Evolutionary conservation across 2,888 invertebrate species (phyloP), one percentile per base, ranked within the genome.

Genomic region (Bombylius discolor): DNA sequence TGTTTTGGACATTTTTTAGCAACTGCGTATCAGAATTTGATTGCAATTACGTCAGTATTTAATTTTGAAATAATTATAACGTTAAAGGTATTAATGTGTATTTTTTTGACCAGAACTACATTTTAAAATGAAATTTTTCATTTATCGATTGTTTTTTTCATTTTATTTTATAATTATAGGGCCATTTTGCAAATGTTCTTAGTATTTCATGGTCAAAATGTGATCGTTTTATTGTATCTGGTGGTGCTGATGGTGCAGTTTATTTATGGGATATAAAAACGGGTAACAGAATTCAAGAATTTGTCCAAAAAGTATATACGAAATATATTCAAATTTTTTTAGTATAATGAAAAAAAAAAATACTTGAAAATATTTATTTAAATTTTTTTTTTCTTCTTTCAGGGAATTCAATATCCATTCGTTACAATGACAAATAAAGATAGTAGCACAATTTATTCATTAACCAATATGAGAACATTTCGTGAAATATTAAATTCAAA

Each of bases 1-100:
- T 83, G 82, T 56, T 84, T 87, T 63, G 96, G 95, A 0, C 91
- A 94, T 63, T 70, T 89, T n/a, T 91, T 96, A 72, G 93, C 91
- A 0, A 92, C 91, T 12, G 89, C 88, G 6, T 89, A 91, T 65
- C 85, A 85, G 42, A 89, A 88, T 70, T 79, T 87, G n/a, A 87
- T 96, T 51, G 83, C 92, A 68, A 79, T 95, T 6, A 92, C 89
- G 67, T 87, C 89, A 0, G 84, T 88, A 0, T 83, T 89, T 7
- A 87, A 85, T 9, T 90, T 93, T 67, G 83, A 85, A 58, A 83
- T 84, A 64, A 71, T 87, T 5, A 66, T 64, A 11, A 68, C 66
- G 1, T 60, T 74, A 5, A 71, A 70, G 62, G 67, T 66, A 54
- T n/a, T 23, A 3, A 23, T 23, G 23, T 23, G 23, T 23, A n/a